These are phyloP conservation scores for Montipora capricornis DNA, from an alignment of 64 coral and sea anemone species.

Conservation along the genomic window DNA sequence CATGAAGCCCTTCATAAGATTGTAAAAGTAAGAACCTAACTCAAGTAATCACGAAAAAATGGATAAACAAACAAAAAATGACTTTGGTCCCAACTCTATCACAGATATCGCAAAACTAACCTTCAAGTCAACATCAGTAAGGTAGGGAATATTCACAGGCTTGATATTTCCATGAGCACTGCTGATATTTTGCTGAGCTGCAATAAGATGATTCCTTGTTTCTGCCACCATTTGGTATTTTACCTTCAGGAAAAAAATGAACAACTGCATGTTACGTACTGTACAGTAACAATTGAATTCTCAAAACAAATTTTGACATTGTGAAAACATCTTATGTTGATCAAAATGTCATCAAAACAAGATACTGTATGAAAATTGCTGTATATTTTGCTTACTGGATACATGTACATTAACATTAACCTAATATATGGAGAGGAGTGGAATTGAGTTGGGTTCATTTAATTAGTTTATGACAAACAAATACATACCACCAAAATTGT, in stretches of 20 bases:
- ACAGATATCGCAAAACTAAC: slow-evolving; percentile 19
- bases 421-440: no score
- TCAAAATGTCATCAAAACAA: no score
- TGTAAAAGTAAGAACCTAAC: no score
- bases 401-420: no score
- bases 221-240: slow-evolving; percentile 95
- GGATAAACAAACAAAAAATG: no score
- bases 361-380: no score
- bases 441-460: background rate
- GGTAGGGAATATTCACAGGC: slow-evolving; percentile 84
- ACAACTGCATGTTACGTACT: background rate
- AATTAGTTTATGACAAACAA: background rate
- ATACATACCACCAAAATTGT: slow-evolving; percentile 76
- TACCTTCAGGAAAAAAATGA: slow-evolving; percentile 36
- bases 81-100: background rate
- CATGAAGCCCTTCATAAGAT: no score
- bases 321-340: no score
- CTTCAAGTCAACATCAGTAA: slow-evolving; percentile 63
- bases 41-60: no score
- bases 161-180: slow-evolving; percentile 60
- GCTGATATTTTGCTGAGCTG: slow-evolving; percentile 83
- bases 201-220: slow-evolving; percentile 94
- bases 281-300: no score
- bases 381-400: no score
- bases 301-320: no score